These are phyloP conservation scores for Eutolmus rufibarbis DNA, from an alignment of 2,888 invertebrate species.

Conservation along the genomic window DNA sequence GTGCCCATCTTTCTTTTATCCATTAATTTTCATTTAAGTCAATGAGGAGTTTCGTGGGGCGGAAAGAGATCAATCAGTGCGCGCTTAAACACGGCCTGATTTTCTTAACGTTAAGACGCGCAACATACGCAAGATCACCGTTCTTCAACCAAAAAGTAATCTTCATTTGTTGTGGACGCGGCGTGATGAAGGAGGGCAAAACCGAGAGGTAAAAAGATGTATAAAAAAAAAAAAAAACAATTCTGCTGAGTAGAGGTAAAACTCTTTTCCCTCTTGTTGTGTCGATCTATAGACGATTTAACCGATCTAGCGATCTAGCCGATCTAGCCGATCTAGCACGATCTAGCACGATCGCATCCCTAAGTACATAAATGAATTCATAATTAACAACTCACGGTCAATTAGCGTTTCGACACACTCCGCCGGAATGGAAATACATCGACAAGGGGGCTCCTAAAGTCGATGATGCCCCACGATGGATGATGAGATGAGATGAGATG, in stretches of 20 bases:
- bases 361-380: slow-evolving; percentile 41
- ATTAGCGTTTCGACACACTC: slow-evolving; percentile 41
- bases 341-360: neutral
- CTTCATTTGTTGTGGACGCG: neutral
- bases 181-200: neutral
- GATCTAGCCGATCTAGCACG: neutral
- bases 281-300: neutral
- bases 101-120: neutral
- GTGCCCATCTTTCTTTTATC: neutral
- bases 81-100: neutral
- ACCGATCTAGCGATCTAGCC: neutral
- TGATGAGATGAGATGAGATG: neutral
- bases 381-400: slow-evolving; percentile 43
- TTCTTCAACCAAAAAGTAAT: neutral
- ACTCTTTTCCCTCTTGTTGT: neutral
- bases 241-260: neutral
- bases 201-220: neutral
- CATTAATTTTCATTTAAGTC: slow-evolving; percentile 28
- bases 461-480: neutral
- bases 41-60: neutral
- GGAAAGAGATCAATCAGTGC: slow-evolving; percentile 15
- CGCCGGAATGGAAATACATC: neutral
- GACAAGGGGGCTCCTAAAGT: neutral
- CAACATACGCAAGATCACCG: neutral
- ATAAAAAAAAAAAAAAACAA: neutral